Evolutionary conservation across 2,797 vertebrate genomes (phyloP), one percentile per base, ranked within the genome.

Genomic region (Phataginus tetradactyla): DNA sequence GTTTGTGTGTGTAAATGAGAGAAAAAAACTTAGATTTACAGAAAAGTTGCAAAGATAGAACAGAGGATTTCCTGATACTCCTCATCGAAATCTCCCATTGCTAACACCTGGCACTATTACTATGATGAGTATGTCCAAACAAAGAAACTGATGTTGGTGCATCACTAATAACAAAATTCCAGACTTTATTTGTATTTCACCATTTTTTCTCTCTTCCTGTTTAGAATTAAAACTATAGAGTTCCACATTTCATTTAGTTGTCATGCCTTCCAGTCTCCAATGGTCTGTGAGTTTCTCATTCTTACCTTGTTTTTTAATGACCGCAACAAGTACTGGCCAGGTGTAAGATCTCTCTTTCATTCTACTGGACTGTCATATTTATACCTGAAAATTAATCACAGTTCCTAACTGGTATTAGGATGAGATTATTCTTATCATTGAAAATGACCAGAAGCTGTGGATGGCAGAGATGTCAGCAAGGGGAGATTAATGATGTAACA

Each of bases 351-450:
- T 86, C 69, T 23, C 32, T 92, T 89, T 93, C 64, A 10, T 87
- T 93, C 88, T 29, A 77, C 15, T 53, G 23, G 32, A 39, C 66
- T 84, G 18, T 63, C 42, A 6, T 49, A 49, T 49, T 61, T 86
- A 61, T 89, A 39, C 5, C 17, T 63, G 32, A 79, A 79, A 94
- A 21, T 71, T 23, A 90, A 71, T 79, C 9, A 25, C 42, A 74
- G 45, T 78, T 92, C 51, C 9, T 92, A 71, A 92, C 45, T 45
- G 45, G 45, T 45, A 11, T 45, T 45, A 45, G 45, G 45, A 78
- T 78, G 53, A 95, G n/a, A 32, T 68, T 68, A 20, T 72, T 92
- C 55, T 95, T 90, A 49, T 90, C 68, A 49, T 72, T 90, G 51
- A 93, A 91, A 68, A 55, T 90, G 61, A 87, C 17, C 42, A 78